These are phyloP conservation scores for Drosophila multiciliata DNA, from an alignment of 2,888 invertebrate genomes.

Conservation along the genomic window DNA sequence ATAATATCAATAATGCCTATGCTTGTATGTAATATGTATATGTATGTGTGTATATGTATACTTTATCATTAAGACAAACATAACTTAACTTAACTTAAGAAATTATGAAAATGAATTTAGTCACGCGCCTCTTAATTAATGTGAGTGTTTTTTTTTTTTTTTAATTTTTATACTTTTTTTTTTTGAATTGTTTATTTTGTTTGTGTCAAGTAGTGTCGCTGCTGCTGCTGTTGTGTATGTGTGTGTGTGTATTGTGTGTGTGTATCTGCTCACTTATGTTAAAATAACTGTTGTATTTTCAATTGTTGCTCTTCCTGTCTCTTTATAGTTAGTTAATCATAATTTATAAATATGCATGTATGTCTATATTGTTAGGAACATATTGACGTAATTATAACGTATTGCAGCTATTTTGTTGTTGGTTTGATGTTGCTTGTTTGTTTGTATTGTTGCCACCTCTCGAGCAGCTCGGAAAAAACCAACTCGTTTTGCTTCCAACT, in stretches of 20 bases:
- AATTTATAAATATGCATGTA: conserved; percentile 59
- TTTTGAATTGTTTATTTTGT: conserved; percentile 6
- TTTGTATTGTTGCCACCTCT: conserved; percentile 9
- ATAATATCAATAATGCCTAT: conserved; percentile 62
- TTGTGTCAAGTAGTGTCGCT: conserved; percentile 2
- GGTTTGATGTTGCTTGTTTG: conserved; percentile 3
- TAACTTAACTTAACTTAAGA: conserved; percentile 51
- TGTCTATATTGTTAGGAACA: conserved; percentile 85
- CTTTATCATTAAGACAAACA: conserved; percentile 40
- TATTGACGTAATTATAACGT: conserved; percentile 85
- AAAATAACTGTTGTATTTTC: conserved; percentile 48
- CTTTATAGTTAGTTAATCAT: conserved; percentile 57
- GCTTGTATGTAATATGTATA: conserved; percentile 13
- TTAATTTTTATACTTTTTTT: conserved; percentile 3
- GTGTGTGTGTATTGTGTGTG: conserved; percentile 25
- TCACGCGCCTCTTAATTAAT: conserved; percentile 36
- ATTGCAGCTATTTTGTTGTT: conserved; percentile 84
- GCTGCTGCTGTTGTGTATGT: conserved; percentile 27
- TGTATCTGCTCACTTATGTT: conserved; percentile 36
- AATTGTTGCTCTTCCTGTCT: conserved; percentile 39
- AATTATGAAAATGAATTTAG: conserved; percentile 41
- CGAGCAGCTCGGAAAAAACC: conserved; percentile 30
- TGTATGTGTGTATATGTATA: conserved; percentile 23
- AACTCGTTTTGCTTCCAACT: conserved; percentile 18
- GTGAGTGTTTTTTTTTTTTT: not conserved